Conservation (phyloP, 2,888 invertebrate species). For the Neoaliturus tenellus region DNA sequence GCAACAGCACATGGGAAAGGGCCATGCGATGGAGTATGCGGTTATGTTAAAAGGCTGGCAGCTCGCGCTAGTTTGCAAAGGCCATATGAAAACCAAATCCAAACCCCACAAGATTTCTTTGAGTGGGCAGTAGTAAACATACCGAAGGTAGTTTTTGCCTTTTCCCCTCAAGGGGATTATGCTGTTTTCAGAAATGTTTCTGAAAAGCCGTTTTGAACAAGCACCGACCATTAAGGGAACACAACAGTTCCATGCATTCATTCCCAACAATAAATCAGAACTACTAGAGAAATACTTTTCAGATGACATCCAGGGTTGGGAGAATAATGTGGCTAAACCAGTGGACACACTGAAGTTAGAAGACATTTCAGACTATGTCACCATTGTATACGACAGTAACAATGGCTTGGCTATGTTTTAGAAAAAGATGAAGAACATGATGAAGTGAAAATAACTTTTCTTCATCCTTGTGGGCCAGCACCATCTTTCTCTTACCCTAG, state of each 20-base stretch:
- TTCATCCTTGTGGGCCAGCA: slow-evolving; percentile 9
- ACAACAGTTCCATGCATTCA: not conserved
- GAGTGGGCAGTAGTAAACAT: slow-evolving; percentile 33
- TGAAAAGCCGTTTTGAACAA: not conserved
- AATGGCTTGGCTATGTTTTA: not conserved
- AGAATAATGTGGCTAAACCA: not conserved
- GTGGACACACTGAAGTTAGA: not conserved
- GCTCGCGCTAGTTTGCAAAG: slow-evolving; percentile 60
- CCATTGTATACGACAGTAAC: not conserved
- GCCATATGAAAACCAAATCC: not conserved
- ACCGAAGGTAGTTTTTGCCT: not conserved
- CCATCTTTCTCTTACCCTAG: not conserved
- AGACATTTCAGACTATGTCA: not conserved
- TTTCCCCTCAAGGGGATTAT: not conserved
- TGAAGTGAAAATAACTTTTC: not conserved
- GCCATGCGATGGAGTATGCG: slow-evolving; percentile 61
- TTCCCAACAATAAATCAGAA: not conserved
- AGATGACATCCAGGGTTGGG: not conserved
- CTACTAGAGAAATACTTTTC: not conserved
- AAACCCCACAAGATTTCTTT: slow-evolving; percentile 10
- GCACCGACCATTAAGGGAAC: not conserved
- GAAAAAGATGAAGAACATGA: not conserved
- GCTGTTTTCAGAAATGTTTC: not conserved
- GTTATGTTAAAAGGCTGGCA: slow-evolving; percentile 61
- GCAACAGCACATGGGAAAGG: slow-evolving; percentile 61